Evolutionary conservation across 2,888 invertebrate species (phyloP).

Genomic region (Acronicta leporina): DNA sequence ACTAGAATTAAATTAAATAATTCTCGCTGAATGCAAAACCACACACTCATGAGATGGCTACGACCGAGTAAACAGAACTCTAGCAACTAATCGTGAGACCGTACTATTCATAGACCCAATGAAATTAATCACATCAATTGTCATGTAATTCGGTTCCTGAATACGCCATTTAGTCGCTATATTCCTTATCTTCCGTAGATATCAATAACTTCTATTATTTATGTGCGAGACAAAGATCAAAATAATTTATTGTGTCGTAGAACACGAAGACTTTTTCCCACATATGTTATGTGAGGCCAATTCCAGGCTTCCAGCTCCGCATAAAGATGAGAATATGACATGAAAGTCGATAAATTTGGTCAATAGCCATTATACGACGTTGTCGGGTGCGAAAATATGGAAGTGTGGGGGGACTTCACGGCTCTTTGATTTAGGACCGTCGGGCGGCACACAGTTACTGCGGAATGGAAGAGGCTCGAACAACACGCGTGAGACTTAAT

Average conservation of each 20-base stretch:
- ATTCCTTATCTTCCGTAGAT: slow-evolving; percentile 43
- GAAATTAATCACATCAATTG: slow-evolving; percentile 41
- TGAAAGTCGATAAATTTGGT: slow-evolving; percentile 87
- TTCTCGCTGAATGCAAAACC: slow-evolving; percentile 10
- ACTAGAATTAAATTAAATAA: slow-evolving; percentile 41
- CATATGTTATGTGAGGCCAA: slow-evolving; percentile 75
- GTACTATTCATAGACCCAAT: slow-evolving; percentile 27
- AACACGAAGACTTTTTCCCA: slow-evolving; percentile 65
- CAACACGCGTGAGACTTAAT: slow-evolving; percentile 49
- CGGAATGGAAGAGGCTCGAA: slow-evolving; percentile 65
- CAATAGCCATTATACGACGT: slow-evolving; percentile 87
- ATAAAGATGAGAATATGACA: slow-evolving; percentile 87
- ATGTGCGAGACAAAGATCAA: slow-evolving; percentile 65
- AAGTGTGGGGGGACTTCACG: slow-evolving; percentile 80
- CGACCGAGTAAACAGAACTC: slow-evolving; percentile 1
- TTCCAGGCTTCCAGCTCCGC: slow-evolving; percentile 72
- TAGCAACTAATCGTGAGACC: slow-evolving; percentile 14
- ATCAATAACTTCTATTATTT: slow-evolving; percentile 64
- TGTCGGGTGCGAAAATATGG: slow-evolving; percentile 87
- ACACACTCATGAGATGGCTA: slow-evolving; percentile 9
- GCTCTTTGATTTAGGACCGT: slow-evolving; percentile 84
- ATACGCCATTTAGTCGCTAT: slow-evolving; percentile 37
- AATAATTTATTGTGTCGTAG: slow-evolving; percentile 70
- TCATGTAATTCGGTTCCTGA: slow-evolving; percentile 38
- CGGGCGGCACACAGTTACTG: slow-evolving; percentile 58